phyloP scores from a whole-genome alignment of 2,113 vertebrate genomes.

The Dunckerocampus dactyliophorus region DNA sequence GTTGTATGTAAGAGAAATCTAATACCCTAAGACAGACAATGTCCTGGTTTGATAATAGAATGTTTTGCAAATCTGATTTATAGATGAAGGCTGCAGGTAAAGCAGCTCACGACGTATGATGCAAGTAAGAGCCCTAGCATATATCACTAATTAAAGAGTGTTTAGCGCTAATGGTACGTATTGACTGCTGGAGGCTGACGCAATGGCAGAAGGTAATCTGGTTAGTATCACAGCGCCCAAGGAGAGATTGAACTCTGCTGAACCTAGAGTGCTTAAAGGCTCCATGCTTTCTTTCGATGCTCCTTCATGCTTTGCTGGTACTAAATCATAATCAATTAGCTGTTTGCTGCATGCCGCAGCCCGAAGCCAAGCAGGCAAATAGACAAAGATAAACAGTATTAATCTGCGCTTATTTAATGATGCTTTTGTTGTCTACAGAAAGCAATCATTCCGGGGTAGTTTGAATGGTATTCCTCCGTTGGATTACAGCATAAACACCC shows the following conservation, averaged over 20 bases:
- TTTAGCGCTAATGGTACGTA: conserved; percentile 65
- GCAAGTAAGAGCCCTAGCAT: conserved; percentile 28
- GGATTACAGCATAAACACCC: not conserved
- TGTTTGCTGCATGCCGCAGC: not conserved
- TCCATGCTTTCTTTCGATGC: conserved; percentile 38
- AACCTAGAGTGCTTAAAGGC: conserved; percentile 47
- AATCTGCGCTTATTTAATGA: not conserved
- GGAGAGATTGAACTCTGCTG: conserved; percentile 47
- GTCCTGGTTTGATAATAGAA: conserved; percentile 29
- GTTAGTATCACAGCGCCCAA: conserved; percentile 48
- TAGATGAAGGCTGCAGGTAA: conserved; percentile 46
- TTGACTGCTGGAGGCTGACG: conserved; percentile 57
- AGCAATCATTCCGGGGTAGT: not conserved
- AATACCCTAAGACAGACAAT: conserved; percentile 28
- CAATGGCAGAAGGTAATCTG: conserved; percentile 59
- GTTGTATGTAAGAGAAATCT: conserved; percentile 43
- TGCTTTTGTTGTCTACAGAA: not conserved
- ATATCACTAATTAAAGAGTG: conserved; percentile 58
- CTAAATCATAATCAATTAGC: conserved; percentile 41
- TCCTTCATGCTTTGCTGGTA: conserved; percentile 35
- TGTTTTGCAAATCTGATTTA: conserved; percentile 54
- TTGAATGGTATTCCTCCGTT: not conserved
- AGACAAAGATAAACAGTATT: not conserved
- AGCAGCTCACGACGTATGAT: conserved; percentile 4
- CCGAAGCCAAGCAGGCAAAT: not conserved